A percentile compares a stretch with the other conserved stretches of the same genome.
Conservation (phyloP, 2,888 invertebrate genomes). For the Acholoe squamosa region DNA sequence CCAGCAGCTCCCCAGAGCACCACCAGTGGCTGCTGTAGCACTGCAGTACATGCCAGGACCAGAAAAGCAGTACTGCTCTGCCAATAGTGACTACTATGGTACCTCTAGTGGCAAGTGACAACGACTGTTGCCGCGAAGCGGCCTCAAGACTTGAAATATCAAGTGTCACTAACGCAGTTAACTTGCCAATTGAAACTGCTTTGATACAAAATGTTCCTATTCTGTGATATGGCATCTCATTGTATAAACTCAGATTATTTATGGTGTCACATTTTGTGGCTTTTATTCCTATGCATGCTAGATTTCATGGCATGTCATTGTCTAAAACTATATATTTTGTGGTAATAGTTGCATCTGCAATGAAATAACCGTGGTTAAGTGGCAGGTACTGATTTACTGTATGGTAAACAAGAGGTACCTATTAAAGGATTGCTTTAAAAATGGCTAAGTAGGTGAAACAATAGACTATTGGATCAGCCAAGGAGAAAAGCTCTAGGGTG, state of each 20-base stretch:
- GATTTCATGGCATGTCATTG: too few species aligned
- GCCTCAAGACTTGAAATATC: background rate
- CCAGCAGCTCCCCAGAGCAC: background rate
- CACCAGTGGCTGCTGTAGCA: background rate
- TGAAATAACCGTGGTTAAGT: too few species aligned
- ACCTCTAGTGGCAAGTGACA: background rate
- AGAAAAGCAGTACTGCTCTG: conserved; percentile 29
- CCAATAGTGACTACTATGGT: conserved; percentile 34
- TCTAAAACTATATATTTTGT: too few species aligned
- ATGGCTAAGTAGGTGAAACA: background rate
- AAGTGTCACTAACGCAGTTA: background rate
- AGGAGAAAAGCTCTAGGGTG: background rate
- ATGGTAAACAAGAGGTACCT: background rate
- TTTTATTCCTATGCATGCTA: background rate
- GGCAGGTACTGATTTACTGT: background rate
- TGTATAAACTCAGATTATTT: background rate
- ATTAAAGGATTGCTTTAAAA: too few species aligned
- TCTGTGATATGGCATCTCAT: background rate
- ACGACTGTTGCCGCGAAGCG: background rate
- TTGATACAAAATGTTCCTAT: background rate
- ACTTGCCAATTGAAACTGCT: background rate
- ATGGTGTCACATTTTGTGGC: background rate
- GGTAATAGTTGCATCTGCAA: too few species aligned
- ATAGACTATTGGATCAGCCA: background rate
- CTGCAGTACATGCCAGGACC: conserved; percentile 5